A percentile compares a stretch with the other conserved stretches of the same genome.
Evolutionary conservation across 2,888 invertebrate genomes (phyloP).

Genomic region (Trichopria drosophilae): DNA sequence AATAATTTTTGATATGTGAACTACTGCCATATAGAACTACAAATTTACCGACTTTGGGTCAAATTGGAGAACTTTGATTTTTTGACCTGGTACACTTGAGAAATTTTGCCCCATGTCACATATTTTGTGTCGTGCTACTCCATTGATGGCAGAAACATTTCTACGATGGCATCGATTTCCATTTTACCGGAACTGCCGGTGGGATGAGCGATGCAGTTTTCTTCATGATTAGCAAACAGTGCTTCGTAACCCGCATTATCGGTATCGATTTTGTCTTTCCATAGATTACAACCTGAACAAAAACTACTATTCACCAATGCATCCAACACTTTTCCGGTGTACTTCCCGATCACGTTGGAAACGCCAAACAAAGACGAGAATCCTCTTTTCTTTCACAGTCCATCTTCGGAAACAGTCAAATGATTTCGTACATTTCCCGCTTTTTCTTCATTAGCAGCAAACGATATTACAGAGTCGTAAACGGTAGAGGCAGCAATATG

Average conservation of each 20-base stretch:
- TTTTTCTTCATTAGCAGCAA: slow-evolving; percentile 32
- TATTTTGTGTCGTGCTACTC: slow-evolving; percentile 7
- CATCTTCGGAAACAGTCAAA: slow-evolving; percentile 34
- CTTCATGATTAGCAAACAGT: background rate
- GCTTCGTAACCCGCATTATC: background rate
- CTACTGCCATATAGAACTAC: too few species aligned
- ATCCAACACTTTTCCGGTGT: slow-evolving; percentile 27
- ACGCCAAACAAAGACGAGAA: slow-evolving; percentile 34
- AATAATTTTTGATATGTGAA: too few species aligned
- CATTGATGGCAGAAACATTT: slow-evolving; percentile 19
- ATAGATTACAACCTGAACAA: slow-evolving; percentile 13
- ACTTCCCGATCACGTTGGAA: slow-evolving; percentile 29
- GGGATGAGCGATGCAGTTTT: background rate
- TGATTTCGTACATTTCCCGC: slow-evolving; percentile 26
- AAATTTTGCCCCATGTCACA: too few species aligned
- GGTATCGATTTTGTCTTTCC: background rate
- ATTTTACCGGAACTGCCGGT: slow-evolving; percentile 18
- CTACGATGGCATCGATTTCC: slow-evolving; percentile 28
- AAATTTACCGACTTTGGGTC: too few species aligned
- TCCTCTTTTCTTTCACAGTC: slow-evolving; percentile 30
- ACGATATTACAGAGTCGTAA: slow-evolving; percentile 23
- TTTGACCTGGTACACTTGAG: too few species aligned
- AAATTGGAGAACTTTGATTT: too few species aligned
- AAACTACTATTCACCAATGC: slow-evolving; percentile 14
- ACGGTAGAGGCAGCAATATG: slow-evolving; percentile 9